phyloP scores from a whole-genome alignment of 2,113 vertebrate genomes.

The Myxocyprinus asiaticus region DNA sequence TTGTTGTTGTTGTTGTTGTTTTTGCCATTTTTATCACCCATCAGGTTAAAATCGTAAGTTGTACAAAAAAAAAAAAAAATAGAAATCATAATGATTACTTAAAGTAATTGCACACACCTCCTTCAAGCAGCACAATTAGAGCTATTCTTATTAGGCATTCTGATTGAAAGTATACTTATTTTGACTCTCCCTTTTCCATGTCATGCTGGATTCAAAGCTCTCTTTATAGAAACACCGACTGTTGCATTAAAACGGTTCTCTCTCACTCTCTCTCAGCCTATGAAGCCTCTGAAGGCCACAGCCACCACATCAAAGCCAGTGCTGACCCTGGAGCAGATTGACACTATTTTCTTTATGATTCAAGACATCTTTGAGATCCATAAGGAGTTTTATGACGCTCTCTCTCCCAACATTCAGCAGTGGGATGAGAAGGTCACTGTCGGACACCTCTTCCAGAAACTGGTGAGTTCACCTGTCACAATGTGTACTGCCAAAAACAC shows the following conservation, averaged over 20 bases:
- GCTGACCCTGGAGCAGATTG: constrained; percentile 91
- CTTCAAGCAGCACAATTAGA: too few relatives aligned
- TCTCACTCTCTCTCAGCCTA: constrained; percentile 79
- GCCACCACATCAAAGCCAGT: constrained; percentile 96
- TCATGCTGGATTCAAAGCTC: not conserved
- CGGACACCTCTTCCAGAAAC: constrained; percentile 96
- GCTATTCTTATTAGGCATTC: too few relatives aligned
- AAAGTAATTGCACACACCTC: too few relatives aligned
- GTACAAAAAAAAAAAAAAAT: too few relatives aligned
- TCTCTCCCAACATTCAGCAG: constrained; percentile 91
- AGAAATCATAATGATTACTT: too few relatives aligned
- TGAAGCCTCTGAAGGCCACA: constrained; percentile 93
- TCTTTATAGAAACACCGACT: not conserved
- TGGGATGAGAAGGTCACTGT: constrained; percentile 94
- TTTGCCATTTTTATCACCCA: too few relatives aligned
- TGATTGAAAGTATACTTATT: too few relatives aligned
- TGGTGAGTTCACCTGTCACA: constrained; percentile 77
- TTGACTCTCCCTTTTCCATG: not conserved
- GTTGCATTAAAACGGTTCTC: constrained; percentile 32
- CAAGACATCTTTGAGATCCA: constrained; percentile 97
- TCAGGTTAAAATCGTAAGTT: too few relatives aligned
- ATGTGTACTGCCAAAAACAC: not conserved
- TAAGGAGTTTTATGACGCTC: constrained; percentile 93
- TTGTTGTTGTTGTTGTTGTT: too few relatives aligned
- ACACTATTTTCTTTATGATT: constrained; percentile 98